Percentiles rank a stretch among this genome's conserved stretches.
Conservation (phyloP, 2,888 invertebrate genomes). For the Trissonchulus sp. region DNA sequence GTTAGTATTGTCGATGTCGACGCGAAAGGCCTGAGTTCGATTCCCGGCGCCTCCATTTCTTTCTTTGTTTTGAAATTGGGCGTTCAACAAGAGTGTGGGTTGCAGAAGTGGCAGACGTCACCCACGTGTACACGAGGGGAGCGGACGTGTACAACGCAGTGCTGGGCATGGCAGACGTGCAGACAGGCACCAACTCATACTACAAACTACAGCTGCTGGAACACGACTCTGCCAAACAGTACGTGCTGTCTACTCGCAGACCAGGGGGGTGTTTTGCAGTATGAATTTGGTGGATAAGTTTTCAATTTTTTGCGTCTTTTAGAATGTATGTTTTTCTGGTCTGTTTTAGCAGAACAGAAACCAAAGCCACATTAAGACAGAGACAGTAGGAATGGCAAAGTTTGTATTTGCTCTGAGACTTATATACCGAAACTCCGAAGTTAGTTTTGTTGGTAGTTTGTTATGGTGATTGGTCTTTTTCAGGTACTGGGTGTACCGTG, state of each 20-base stretch:
- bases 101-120: constrained; percentile 65
- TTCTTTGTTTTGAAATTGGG: too few species aligned
- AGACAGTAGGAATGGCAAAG: too few species aligned
- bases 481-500: constrained; percentile 71
- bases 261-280: constrained; percentile 10
- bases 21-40: too few species aligned
- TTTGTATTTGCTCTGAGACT: too few species aligned
- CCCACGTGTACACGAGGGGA: constrained; percentile 66
- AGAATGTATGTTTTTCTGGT: constrained; percentile 16
- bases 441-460: too few species aligned
- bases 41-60: too few species aligned
- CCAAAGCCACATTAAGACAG: too few species aligned
- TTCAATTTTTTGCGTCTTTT: constrained; percentile 18
- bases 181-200: constrained; percentile 79
- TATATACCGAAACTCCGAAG: too few species aligned
- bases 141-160: constrained; percentile 64
- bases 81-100: too few species aligned
- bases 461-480: too few species aligned
- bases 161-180: constrained; percentile 76
- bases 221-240: constrained; percentile 62
- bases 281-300: neutral
- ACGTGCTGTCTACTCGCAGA: constrained; percentile 55
- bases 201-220: constrained; percentile 88
- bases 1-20: too few species aligned
- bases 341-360: neutral